Evolutionary conservation across 1,140 invertebrate species (phyloP).

Genomic region (Lordiphosa stackelbergi): DNA sequence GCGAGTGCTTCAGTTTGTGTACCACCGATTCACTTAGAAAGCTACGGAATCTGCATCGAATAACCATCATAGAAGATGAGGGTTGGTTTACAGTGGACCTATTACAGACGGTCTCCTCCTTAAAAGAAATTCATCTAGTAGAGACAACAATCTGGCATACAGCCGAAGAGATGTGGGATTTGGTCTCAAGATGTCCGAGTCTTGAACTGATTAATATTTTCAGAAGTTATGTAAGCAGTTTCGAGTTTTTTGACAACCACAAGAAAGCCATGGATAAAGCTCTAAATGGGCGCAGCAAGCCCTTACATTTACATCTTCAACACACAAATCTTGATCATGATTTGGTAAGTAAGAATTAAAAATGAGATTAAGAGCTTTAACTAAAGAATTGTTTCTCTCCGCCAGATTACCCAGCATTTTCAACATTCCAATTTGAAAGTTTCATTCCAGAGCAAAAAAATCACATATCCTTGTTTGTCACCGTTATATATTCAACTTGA

Average conservation of each 20-base stretch:
- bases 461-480: neutral
- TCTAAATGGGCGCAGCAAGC: conserved; percentile 1
- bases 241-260: conserved; percentile 11
- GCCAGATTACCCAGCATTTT: conserved; percentile 26
- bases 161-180: conserved; percentile 21
- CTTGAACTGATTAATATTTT: conserved; percentile 12
- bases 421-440: conserved; percentile 18
- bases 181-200: conserved; percentile 15
- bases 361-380: neutral
- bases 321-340: neutral
- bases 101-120: conserved; percentile 2
- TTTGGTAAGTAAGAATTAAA: conserved; percentile 1
- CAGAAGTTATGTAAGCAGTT: conserved; percentile 2
- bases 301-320: conserved; percentile 10
- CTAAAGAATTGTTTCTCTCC: neutral
- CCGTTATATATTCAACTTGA: neutral
- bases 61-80: conserved; percentile 25
- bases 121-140: conserved; percentile 27
- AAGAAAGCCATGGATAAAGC: conserved; percentile 9
- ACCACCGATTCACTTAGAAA: neutral
- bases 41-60: conserved; percentile 4
- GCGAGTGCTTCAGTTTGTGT: conserved; percentile 16
- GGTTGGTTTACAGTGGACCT: conserved; percentile 14
- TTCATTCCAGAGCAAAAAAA: neutral
- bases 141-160: conserved; percentile 16